Percentiles rank a stretch among this genome's conserved stretches.
These are phyloP conservation scores for Aspidiotus rigidus DNA, from an alignment of 2,888 invertebrate genomes.

Conservation along the genomic window DNA sequence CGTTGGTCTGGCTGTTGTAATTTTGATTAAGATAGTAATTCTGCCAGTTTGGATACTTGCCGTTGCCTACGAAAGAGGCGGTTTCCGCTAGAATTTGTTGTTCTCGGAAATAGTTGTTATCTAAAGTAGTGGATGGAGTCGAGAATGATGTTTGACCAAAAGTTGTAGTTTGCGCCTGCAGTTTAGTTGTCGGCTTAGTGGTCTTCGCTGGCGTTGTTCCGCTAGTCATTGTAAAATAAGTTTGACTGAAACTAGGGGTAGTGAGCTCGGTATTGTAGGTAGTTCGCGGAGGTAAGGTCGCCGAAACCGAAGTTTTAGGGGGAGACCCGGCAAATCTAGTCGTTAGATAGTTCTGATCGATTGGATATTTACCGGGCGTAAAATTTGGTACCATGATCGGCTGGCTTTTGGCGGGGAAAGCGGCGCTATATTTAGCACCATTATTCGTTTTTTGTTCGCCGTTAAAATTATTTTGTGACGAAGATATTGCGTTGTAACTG, in stretches of 20 bases:
- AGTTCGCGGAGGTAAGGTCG: neutral
- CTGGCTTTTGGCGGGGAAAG: neutral
- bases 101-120: constrained; percentile 43
- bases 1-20: constrained; percentile 5
- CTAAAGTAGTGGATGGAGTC: neutral
- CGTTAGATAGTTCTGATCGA: neutral
- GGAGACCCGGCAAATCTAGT: neutral
- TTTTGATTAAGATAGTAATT: constrained; percentile 41
- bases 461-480: neutral
- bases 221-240: neutral
- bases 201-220: neutral
- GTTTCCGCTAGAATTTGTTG: constrained; percentile 66
- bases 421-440: neutral
- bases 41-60: constrained; percentile 37
- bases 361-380: neutral
- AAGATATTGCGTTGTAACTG: neutral
- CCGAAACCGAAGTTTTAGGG: neutral
- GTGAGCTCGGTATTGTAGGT: neutral
- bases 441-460: neutral
- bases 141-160: neutral
- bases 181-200: neutral
- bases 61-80: constrained; percentile 58
- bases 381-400: neutral
- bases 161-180: neutral
- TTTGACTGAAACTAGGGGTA: neutral